phyloP scores from a whole-genome alignment of 2,113 vertebrate species.

The Clarias magur region DNA sequence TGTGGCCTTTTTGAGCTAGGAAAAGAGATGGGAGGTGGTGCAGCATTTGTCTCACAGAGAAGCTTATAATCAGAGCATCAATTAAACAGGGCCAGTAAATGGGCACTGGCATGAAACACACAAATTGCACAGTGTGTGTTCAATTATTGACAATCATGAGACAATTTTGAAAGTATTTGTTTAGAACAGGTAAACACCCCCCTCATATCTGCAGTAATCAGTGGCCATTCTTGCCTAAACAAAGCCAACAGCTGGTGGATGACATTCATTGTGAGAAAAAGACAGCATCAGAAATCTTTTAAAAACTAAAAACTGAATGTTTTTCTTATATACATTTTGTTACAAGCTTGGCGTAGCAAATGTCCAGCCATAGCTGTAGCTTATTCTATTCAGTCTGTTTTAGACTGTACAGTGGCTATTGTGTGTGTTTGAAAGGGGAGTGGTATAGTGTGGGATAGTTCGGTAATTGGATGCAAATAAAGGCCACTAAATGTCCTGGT shows the following conservation, averaged over 20 bases:
- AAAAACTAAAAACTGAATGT: background rate
- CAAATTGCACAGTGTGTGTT: slow-evolving; percentile 64
- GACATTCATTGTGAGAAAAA: slow-evolving; percentile 10
- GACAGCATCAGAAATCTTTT: background rate
- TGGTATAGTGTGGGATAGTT: slow-evolving; percentile 14
- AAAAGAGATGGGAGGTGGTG: slow-evolving; percentile 43
- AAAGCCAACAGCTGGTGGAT: slow-evolving; percentile 47
- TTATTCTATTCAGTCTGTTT: background rate
- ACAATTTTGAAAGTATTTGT: slow-evolving; percentile 68
- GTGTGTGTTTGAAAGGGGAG: slow-evolving; percentile 26
- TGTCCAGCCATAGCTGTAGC: background rate
- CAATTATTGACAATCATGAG: slow-evolving; percentile 71
- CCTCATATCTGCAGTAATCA: slow-evolving; percentile 46
- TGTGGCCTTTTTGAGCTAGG: slow-evolving; percentile 43
- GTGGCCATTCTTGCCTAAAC: slow-evolving; percentile 47
- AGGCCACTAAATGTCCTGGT: slow-evolving; percentile 22
- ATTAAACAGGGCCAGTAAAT: slow-evolving; percentile 58
- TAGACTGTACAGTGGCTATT: slow-evolving; percentile 1
- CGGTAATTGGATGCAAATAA: slow-evolving; percentile 37
- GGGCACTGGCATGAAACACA: slow-evolving; percentile 60
- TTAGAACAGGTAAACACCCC: slow-evolving; percentile 66
- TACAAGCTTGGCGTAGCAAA: background rate
- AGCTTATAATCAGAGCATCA: slow-evolving; percentile 56
- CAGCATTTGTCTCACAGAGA: slow-evolving; percentile 54
- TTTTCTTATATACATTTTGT: background rate